These are phyloP conservation scores for Papilio polyxenes DNA, from an alignment of 1,140 invertebrate genomes.

Conservation along the genomic window DNA sequence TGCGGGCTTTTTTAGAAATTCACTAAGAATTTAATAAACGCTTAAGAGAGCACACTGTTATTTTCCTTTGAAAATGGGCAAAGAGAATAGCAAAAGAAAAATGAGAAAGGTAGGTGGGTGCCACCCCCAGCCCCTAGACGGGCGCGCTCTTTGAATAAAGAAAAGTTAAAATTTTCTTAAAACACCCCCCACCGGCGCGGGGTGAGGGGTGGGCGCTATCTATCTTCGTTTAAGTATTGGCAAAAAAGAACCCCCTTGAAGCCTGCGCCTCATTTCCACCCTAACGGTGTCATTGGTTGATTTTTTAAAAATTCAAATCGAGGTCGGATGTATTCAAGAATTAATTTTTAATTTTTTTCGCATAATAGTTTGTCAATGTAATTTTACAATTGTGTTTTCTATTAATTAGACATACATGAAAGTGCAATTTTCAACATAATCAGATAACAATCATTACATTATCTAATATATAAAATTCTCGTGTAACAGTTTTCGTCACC, in stretches of 20 bases:
- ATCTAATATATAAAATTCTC: no score
- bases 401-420: background rate
- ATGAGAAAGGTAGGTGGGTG: slow-evolving; percentile 50
- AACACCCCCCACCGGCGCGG: slow-evolving; percentile 47
- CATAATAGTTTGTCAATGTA: background rate
- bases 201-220: slow-evolving; percentile 64
- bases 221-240: slow-evolving; percentile 78
- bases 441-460: no score
- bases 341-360: slow-evolving; percentile 1
- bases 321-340: slow-evolving; percentile 12
- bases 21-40: slow-evolving; percentile 76
- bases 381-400: background rate
- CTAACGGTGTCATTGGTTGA: slow-evolving; percentile 59
- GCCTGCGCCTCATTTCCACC: slow-evolving; percentile 55
- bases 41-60: slow-evolving; percentile 66
- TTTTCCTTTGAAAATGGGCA: slow-evolving; percentile 72
- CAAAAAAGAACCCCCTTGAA: slow-evolving; percentile 67
- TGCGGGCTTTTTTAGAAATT: slow-evolving; percentile 67
- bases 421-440: no score
- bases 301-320: slow-evolving; percentile 51
- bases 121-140: slow-evolving; percentile 44
- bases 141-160: slow-evolving; percentile 70
- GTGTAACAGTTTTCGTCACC: no score
- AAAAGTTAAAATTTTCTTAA: slow-evolving; percentile 80
- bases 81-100: slow-evolving; percentile 75